Conservation (phyloP, 2,113 vertebrate species). For the Ursus arctos region DNA sequence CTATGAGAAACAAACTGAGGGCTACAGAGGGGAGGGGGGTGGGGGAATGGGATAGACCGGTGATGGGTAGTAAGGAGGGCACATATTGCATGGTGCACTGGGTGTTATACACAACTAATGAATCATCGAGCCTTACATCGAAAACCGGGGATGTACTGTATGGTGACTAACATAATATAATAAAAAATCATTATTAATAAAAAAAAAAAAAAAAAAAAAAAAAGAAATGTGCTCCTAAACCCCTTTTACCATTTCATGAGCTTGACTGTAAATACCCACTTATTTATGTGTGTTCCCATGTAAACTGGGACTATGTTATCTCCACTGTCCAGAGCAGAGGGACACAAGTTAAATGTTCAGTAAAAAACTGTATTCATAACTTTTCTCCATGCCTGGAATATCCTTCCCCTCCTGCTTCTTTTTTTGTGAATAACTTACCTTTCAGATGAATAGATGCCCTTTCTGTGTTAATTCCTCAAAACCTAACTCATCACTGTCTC, state of each 20-base stretch:
- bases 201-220: too few relatives aligned
- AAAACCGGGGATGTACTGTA: too few relatives aligned
- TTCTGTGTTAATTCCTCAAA: conserved; percentile 40
- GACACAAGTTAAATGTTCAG: background rate
- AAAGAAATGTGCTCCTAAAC: background rate
- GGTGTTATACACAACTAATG: too few relatives aligned
- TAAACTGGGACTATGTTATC: background rate
- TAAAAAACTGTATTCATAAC: background rate
- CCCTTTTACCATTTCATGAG: background rate
- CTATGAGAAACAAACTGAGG: too few relatives aligned
- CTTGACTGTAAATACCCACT: background rate
- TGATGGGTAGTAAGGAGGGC: too few relatives aligned
- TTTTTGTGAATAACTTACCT: background rate
- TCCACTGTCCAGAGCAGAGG: background rate
- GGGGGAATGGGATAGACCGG: too few relatives aligned
- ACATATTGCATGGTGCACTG: too few relatives aligned
- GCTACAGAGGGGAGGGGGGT: too few relatives aligned
- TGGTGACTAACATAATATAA: too few relatives aligned
- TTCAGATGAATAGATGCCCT: background rate
- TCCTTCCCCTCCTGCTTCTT: background rate
- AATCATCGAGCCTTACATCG: too few relatives aligned
- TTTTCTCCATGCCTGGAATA: background rate
- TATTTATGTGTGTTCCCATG: background rate
- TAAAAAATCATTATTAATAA: too few relatives aligned
- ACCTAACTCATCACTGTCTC: background rate